phyloP scores from a whole-genome alignment of 1,140 invertebrate genomes.

The Drosophila willistoni region DNA sequence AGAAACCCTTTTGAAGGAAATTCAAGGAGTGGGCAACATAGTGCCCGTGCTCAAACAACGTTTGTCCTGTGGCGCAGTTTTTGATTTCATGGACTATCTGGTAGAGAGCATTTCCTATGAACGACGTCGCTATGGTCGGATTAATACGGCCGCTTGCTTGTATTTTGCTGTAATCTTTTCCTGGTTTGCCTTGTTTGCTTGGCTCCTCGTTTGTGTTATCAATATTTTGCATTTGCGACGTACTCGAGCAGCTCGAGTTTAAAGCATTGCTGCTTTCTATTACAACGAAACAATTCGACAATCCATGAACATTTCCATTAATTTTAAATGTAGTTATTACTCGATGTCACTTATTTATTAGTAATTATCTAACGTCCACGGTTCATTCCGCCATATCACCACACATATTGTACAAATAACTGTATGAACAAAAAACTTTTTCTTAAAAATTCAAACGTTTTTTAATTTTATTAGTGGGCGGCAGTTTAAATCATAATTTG shows the following conservation, averaged over 20 bases:
- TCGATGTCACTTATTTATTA: slow-evolving; percentile 65
- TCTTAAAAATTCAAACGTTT: slow-evolving; percentile 18
- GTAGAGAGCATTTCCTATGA: slow-evolving; percentile 85
- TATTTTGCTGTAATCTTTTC: slow-evolving; percentile 85
- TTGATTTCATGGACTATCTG: slow-evolving; percentile 90
- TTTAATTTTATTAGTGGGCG: not conserved
- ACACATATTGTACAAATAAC: slow-evolving; percentile 66
- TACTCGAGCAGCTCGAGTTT: slow-evolving; percentile 65
- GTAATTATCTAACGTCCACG: slow-evolving; percentile 50
- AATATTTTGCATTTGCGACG: slow-evolving; percentile 85
- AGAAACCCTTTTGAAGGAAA: slow-evolving; percentile 85
- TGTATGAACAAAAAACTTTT: slow-evolving; percentile 56
- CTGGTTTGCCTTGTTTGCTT: slow-evolving; percentile 86
- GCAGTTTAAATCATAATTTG: not conserved
- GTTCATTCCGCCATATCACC: slow-evolving; percentile 46
- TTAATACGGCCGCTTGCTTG: slow-evolving; percentile 86
- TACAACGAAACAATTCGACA: slow-evolving; percentile 13
- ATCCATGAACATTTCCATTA: slow-evolving; percentile 44
- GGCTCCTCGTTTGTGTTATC: slow-evolving; percentile 84
- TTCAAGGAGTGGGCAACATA: slow-evolving; percentile 85
- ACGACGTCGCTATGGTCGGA: slow-evolving; percentile 85
- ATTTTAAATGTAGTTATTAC: slow-evolving; percentile 43
- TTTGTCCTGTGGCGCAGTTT: slow-evolving; percentile 86
- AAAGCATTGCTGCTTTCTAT: slow-evolving; percentile 2
- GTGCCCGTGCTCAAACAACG: slow-evolving; percentile 86